Evolutionary conservation across 1,140 invertebrate genomes (phyloP), one percentile per base, ranked within the genome.

Genomic region (Temnothorax curvispinosus): DNA sequence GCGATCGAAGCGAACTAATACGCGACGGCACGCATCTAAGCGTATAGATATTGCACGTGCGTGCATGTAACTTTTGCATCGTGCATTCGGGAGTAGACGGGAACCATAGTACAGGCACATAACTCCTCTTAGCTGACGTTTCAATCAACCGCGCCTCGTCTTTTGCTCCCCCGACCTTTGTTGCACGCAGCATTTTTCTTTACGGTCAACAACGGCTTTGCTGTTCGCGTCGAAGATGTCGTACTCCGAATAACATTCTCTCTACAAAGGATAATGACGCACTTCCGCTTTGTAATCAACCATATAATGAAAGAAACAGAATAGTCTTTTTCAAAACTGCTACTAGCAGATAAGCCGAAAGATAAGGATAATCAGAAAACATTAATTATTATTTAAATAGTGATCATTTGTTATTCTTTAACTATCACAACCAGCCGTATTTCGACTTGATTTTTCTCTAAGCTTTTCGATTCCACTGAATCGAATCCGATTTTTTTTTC

Each of bases 91-190:
- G 32, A 85, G 58, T 64, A 87, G 88, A 80, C 52, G 32, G 64
- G 62, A 64, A 78, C 60, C 74, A 11, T 32, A 60, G 64, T 35
- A 60, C 77, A 77, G 75, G 74, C 86, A 85, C 92, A 92, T 93
- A 94, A 94, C 90, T 93, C 81, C 86, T 90, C 85, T 64, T 78
- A 77, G 87, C 88, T 94, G 93, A 94, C 92, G 87, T 94, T 94
- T 94, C 93, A 94, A 94, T 94, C 92, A 92, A 89, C 91, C 74
- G 52, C 65, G 67, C 81, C 87, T 89, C 81, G 85, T 85, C 77
- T 90, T 84, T 71, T 69, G 78, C 84, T 80, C 41, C 74, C 88
- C 88, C 85, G 69, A 90, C 76, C 88, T 91, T 91, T 88, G 88
- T 90, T 85, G 72, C 52, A 41, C 58, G 52, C 47, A 54, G 3